phyloP scores from a whole-genome alignment of 2,888 invertebrate genomes.

The Stenurella melanura region DNA sequence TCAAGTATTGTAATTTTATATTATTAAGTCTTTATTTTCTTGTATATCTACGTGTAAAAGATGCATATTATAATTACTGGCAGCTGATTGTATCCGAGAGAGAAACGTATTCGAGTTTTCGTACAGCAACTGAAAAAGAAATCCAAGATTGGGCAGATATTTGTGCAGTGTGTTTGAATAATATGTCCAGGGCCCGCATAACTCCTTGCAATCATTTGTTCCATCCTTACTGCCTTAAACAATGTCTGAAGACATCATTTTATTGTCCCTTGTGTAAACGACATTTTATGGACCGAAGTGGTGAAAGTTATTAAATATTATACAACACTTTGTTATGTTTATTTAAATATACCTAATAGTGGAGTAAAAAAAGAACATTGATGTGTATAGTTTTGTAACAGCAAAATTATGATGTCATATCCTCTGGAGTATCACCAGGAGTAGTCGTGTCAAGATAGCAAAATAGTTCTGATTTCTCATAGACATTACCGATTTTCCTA shows the following conservation, averaged over 20 bases:
- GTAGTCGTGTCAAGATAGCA: too few species aligned
- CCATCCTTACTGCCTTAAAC: conserved; percentile 84
- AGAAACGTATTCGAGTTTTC: conserved; percentile 66
- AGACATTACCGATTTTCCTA: too few species aligned
- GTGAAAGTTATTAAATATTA: conserved; percentile 35
- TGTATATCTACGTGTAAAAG: conserved; percentile 68
- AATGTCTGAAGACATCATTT: conserved; percentile 81
- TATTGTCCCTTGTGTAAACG: conserved; percentile 85
- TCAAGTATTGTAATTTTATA: conserved; percentile 61
- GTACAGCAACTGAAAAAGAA: conserved; percentile 79
- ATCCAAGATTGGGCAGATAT: conserved; percentile 83
- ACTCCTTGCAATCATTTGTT: conserved; percentile 88
- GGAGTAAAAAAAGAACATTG: too few species aligned
- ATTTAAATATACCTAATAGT: too few species aligned
- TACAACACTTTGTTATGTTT: conserved; percentile 4
- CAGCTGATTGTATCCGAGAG: conserved; percentile 64
- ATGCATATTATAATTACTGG: conserved; percentile 68
- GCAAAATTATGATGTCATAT: too few species aligned
- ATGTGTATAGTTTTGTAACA: too few species aligned
- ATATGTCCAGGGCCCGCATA: conserved; percentile 82
- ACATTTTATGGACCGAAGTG: conserved; percentile 60
- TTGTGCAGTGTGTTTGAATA: conserved; percentile 84
- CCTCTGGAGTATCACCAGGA: too few species aligned
- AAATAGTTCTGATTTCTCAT: too few species aligned
- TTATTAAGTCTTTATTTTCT: conserved; percentile 67